Percentiles rank a stretch among this genome's conserved stretches.
phyloP scores from a whole-genome alignment of 2,113 vertebrate species.

The Thalassoma bifasciatum region DNA sequence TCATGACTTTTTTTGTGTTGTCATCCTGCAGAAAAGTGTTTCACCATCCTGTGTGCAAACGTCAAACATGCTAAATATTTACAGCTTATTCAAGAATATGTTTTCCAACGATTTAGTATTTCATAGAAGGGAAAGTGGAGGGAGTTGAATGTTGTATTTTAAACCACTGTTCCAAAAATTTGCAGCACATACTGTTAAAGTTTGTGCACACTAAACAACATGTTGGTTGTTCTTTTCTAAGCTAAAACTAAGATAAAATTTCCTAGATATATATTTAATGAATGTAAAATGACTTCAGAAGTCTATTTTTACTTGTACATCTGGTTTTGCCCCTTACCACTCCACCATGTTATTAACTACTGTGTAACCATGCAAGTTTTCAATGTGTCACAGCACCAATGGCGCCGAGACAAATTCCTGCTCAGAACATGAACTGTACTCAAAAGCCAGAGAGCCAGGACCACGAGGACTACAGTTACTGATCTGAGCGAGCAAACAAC shows the following conservation, averaged over 20 bases:
- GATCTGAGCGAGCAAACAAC: constrained; percentile 46
- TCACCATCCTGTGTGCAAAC: neutral
- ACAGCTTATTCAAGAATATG: neutral
- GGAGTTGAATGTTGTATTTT: too few species aligned
- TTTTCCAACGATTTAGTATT: constrained; percentile 7
- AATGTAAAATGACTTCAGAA: neutral
- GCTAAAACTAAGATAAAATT: neutral
- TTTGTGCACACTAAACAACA: too few species aligned
- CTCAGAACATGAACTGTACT: constrained; percentile 12
- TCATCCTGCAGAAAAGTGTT: neutral
- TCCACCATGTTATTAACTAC: neutral
- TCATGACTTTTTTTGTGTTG: constrained; percentile 19
- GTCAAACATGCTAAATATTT: too few species aligned
- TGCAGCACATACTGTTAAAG: too few species aligned
- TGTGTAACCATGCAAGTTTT: constrained; percentile 21
- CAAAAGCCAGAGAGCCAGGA: constrained; percentile 2
- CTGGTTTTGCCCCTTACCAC: constrained; percentile 29
- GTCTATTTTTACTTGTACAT: constrained; percentile 18
- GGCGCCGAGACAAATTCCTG: constrained; percentile 24
- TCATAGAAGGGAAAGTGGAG: too few species aligned
- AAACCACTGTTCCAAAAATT: too few species aligned
- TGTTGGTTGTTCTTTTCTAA: neutral
- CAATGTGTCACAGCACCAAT: neutral
- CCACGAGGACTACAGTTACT: neutral
- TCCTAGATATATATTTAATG: neutral